Percentiles rank a stretch among this genome's conserved stretches.
These are phyloP conservation scores for Dufourea novaeangliae DNA, from an alignment of 1,140 invertebrate species.

Conservation along the genomic window DNA sequence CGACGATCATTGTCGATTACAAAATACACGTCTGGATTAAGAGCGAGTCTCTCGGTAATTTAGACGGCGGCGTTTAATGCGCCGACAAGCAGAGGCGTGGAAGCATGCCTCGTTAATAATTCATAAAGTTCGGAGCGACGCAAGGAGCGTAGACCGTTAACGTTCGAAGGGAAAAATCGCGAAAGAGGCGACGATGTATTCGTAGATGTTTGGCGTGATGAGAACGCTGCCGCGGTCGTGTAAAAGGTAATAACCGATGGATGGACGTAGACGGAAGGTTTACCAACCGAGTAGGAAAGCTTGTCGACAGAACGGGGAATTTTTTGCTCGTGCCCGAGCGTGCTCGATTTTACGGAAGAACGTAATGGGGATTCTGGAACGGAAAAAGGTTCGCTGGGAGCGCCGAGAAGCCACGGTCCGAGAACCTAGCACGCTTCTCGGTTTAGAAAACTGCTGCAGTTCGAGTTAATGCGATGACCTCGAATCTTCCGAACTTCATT, in stretches of 20 bases:
- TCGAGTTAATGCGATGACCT: neutral
- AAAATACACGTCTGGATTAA: neutral
- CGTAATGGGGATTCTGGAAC: slow-evolving; percentile 15
- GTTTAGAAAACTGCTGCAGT: slow-evolving; percentile 2
- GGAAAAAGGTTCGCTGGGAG: neutral
- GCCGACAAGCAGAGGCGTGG: slow-evolving; percentile 18
- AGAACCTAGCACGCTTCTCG: neutral
- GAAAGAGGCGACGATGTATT: neutral
- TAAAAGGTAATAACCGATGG: neutral
- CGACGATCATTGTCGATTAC: neutral
- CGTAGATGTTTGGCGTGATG: slow-evolving; percentile 18
- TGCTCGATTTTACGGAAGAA: slow-evolving; percentile 10
- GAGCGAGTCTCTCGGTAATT: neutral
- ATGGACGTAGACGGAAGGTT: neutral
- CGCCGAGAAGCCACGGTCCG: neutral
- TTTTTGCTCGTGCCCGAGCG: slow-evolving; percentile 2
- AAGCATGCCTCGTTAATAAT: slow-evolving; percentile 54
- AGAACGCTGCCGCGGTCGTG: neutral
- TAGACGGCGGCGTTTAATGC: slow-evolving; percentile 24
- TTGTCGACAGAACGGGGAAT: neutral
- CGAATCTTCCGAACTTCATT: neutral
- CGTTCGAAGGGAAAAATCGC: slow-evolving; percentile 10
- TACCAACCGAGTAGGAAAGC: neutral
- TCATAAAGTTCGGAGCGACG: slow-evolving; percentile 50
- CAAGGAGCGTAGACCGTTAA: slow-evolving; percentile 15